phyloP scores from a whole-genome alignment of 2,113 vertebrate genomes.

The Phaethon lepturus region DNA sequence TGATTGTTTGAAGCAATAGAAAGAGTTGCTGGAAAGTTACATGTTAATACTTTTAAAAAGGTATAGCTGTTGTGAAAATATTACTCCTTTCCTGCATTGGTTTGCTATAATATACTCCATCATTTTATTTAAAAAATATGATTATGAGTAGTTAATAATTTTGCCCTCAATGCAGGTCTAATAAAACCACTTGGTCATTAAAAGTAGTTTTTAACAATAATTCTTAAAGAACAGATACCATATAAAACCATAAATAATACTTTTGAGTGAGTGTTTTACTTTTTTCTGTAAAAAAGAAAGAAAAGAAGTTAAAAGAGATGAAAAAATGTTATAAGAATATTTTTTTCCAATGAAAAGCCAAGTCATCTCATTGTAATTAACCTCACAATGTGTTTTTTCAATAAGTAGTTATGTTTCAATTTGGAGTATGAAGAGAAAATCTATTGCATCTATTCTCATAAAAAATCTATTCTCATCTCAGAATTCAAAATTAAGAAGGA shows the following conservation, averaged over 20 bases:
- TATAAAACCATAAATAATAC: background rate
- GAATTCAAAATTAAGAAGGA: background rate
- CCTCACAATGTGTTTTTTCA: background rate
- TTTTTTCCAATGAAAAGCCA: background rate
- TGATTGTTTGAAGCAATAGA: background rate
- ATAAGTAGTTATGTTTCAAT: background rate
- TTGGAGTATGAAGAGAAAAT: background rate
- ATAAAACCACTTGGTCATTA: background rate
- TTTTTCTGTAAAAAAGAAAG: background rate
- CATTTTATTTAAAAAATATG: background rate
- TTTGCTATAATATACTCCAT: background rate
- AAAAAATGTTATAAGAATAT: background rate
- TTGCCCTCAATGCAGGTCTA: background rate
- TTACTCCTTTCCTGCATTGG: background rate
- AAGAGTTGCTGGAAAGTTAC: background rate
- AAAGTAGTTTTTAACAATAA: background rate
- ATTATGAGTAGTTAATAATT: background rate
- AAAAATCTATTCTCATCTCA: background rate
- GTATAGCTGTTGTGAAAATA: background rate
- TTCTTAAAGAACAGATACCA: background rate
- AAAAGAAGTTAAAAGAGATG: background rate
- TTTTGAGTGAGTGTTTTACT: background rate
- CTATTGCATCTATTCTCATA: too few relatives aligned
- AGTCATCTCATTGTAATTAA: background rate
- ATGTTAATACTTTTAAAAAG: background rate